Percentiles rank a stretch among this genome's conserved stretches.
These are phyloP conservation scores for Argynnis bischoffii DNA, from an alignment of 2,888 invertebrate genomes.

Conservation along the genomic window DNA sequence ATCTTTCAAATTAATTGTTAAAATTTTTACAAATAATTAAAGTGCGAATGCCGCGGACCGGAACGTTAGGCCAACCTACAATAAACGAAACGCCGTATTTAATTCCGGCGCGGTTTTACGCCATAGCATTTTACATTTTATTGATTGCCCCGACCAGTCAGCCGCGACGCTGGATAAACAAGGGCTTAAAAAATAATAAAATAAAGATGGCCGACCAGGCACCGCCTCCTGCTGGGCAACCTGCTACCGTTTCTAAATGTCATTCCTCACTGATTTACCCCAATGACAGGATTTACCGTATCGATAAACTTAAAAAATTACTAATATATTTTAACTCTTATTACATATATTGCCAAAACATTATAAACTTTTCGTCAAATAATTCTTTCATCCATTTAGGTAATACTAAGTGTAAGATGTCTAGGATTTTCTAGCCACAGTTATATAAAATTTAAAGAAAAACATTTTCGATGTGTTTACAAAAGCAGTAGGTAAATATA, in stretches of 20 bases:
- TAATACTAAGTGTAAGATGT: no score
- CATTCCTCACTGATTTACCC: constrained; percentile 62
- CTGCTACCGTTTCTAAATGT: constrained; percentile 78
- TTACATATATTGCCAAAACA: neutral
- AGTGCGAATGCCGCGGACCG: constrained; percentile 28
- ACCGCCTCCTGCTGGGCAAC: constrained; percentile 74
- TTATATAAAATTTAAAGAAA: no score
- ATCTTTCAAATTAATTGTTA: neutral
- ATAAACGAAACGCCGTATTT: constrained; percentile 59
- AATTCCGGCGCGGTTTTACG: constrained; percentile 73
- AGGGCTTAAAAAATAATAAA: constrained; percentile 72
- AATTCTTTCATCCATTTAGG: no score
- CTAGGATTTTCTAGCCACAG: no score
- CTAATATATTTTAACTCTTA: neutral
- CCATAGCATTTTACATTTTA: constrained; percentile 74
- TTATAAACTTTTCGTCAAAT: neutral
- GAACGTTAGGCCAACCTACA: constrained; percentile 36
- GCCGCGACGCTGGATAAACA: constrained; percentile 79
- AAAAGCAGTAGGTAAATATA: no score
- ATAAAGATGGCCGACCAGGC: constrained; percentile 72
- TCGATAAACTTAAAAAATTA: constrained; percentile 40
- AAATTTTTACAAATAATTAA: constrained; percentile 34
- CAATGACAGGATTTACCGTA: constrained; percentile 43
- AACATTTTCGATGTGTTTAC: no score
- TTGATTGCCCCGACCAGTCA: constrained; percentile 76